phyloP scores from a whole-genome alignment of 2,113 vertebrate genomes.

The Marcusenius ussheri region DNA sequence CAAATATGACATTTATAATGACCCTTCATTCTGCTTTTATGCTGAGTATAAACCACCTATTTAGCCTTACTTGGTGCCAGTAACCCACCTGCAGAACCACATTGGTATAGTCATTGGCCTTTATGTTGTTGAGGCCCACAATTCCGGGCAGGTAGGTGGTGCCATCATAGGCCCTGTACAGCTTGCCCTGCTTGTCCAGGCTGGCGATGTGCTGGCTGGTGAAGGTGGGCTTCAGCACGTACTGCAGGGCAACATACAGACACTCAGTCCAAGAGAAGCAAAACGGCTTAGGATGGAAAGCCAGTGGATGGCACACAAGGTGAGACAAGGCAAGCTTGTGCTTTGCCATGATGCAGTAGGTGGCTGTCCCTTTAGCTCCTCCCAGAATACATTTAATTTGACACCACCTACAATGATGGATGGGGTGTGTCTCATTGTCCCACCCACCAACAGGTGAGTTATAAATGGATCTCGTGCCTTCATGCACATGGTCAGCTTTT shows the following conservation, averaged over 20 bases:
- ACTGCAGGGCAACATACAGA: slow-evolving; percentile 58
- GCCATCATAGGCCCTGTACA: slow-evolving; percentile 91
- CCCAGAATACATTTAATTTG: not conserved
- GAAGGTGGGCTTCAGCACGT: slow-evolving; percentile 93
- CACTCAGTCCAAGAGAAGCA: not conserved
- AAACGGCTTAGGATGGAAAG: not conserved
- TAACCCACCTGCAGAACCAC: slow-evolving; percentile 82
- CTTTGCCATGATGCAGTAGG: not conserved
- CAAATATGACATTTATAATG: not conserved
- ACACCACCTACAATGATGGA: not conserved
- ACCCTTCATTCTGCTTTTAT: not conserved
- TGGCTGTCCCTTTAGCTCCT: not conserved
- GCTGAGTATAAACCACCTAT: not conserved
- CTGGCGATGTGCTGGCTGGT: slow-evolving; percentile 82
- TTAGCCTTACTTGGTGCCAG: not conserved
- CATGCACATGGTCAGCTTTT: not conserved
- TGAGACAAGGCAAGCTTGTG: not conserved
- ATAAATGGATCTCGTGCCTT: not conserved
- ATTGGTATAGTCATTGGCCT: slow-evolving; percentile 95
- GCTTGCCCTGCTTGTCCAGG: slow-evolving; percentile 88
- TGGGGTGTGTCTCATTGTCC: not conserved
- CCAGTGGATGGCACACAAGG: not conserved
- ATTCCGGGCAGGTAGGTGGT: slow-evolving; percentile 96
- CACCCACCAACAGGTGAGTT: not conserved
- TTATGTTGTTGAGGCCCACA: slow-evolving; percentile 96